Percentiles rank a stretch among this genome's conserved stretches.
These are phyloP conservation scores for Mionectes olivaceus DNA, from an alignment of 2,797 vertebrate species.

Conservation along the genomic window DNA sequence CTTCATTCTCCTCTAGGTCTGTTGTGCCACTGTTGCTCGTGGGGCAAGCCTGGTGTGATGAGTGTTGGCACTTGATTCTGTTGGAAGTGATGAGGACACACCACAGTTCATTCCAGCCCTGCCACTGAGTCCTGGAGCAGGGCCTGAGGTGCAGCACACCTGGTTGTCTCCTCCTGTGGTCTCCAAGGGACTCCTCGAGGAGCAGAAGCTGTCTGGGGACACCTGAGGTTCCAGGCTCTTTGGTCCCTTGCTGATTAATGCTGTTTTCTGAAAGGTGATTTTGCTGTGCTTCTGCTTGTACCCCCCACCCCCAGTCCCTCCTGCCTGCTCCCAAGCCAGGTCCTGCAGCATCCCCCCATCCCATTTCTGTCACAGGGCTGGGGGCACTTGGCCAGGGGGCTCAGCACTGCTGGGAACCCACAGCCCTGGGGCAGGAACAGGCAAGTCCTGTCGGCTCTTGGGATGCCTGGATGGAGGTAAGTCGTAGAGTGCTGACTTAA, in stretches of 20 bases:
- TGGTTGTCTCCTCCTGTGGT: fast-evolving
- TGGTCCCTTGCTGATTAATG: neutral
- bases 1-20: neutral
- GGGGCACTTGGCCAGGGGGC: neutral
- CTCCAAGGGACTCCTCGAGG: neutral
- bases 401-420: neutral
- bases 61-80: fast-evolving
- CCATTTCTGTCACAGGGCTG: neutral
- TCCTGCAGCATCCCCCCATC: too few relatives aligned
- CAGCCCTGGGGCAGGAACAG: neutral
- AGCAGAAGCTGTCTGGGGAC: neutral
- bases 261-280: neutral
- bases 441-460: neutral
- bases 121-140: fast-evolving
- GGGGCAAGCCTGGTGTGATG: fast-evolving
- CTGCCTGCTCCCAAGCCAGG: too few relatives aligned
- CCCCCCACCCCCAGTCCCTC: too few relatives aligned
- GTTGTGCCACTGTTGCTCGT: fast-evolving
- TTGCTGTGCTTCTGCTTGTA: fast-evolving
- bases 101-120: fast-evolving
- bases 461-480: neutral
- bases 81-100: neutral
- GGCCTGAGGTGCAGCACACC: neutral
- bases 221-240: neutral
- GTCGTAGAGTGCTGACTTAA: fast-evolving